Evolutionary conservation across 2,888 invertebrate genomes (phyloP).

Genomic region (Pedicia rivosa): DNA sequence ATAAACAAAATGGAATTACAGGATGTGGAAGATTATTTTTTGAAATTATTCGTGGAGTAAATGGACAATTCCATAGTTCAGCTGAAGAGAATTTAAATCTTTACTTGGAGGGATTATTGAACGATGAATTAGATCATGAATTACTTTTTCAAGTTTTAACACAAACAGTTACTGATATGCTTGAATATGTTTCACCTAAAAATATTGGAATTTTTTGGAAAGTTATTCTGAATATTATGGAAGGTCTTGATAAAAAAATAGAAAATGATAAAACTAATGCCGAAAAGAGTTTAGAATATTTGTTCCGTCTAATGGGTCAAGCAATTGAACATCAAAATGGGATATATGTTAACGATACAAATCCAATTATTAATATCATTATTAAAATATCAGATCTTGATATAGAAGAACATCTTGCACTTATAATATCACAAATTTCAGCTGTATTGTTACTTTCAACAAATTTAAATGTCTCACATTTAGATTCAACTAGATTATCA

Average conservation of each 20-base stretch:
- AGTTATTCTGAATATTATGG: constrained; percentile 29
- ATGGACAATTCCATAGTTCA: constrained; percentile 73
- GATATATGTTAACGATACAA: constrained; percentile 41
- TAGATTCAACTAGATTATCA: constrained; percentile 52
- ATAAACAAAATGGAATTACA: constrained; percentile 46
- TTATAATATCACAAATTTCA: constrained; percentile 34
- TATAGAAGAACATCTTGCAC: not conserved
- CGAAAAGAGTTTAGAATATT: constrained; percentile 22
- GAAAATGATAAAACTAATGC: constrained; percentile 1
- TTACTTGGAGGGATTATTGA: constrained; percentile 43
- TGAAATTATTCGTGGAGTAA: constrained; percentile 72
- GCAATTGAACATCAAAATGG: constrained; percentile 47
- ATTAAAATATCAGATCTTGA: constrained; percentile 18
- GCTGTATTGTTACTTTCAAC: constrained; percentile 42
- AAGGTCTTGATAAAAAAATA: constrained; percentile 11
- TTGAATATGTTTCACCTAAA: constrained; percentile 42
- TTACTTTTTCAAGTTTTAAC: constrained; percentile 42
- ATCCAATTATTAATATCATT: constrained; percentile 40
- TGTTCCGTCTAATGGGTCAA: constrained; percentile 42
- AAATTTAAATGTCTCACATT: constrained; percentile 49
- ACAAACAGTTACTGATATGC: constrained; percentile 44
- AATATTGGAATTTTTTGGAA: constrained; percentile 53
- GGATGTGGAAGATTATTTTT: constrained; percentile 81
- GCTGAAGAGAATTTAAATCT: constrained; percentile 53
- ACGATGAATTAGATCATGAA: constrained; percentile 23